phyloP scores from a whole-genome alignment of 2,888 invertebrate species.

The Lasioglossum calceatum region DNA sequence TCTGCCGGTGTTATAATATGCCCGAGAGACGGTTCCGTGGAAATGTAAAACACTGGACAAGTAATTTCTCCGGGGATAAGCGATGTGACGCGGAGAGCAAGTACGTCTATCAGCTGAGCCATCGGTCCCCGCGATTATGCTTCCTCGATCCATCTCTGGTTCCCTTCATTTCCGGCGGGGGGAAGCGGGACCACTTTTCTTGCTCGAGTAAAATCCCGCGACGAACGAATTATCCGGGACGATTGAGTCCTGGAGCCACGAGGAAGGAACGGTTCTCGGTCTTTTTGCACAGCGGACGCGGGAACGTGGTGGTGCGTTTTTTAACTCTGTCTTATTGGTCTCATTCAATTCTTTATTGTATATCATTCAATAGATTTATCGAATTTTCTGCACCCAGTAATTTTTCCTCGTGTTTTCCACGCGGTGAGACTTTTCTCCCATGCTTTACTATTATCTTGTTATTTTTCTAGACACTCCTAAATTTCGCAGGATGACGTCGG shows the following conservation, averaged over 20 bases:
- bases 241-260: conserved; percentile 55
- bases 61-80: neutral
- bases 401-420: too few species aligned
- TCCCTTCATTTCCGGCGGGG: conserved; percentile 52
- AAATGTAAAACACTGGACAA: neutral
- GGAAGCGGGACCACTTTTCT: conserved; percentile 60
- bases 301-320: neutral
- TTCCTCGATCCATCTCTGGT: conserved; percentile 30
- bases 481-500: neutral
- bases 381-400: neutral
- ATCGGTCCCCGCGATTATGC: conserved; percentile 10
- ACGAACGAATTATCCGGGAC: conserved; percentile 69
- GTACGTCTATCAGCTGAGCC: neutral
- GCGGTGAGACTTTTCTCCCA: too few species aligned
- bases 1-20: neutral
- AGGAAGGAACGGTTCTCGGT: neutral
- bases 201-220: conserved; percentile 56
- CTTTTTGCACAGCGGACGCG: neutral
- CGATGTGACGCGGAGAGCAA: neutral
- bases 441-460: neutral
- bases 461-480: neutral
- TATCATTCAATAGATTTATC: neutral
- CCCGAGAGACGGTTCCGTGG: neutral
- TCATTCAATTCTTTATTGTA: too few species aligned
- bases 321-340: too few species aligned